Conservation (phyloP, 2,113 vertebrate genomes). For the Pampusana beccarii region DNA sequence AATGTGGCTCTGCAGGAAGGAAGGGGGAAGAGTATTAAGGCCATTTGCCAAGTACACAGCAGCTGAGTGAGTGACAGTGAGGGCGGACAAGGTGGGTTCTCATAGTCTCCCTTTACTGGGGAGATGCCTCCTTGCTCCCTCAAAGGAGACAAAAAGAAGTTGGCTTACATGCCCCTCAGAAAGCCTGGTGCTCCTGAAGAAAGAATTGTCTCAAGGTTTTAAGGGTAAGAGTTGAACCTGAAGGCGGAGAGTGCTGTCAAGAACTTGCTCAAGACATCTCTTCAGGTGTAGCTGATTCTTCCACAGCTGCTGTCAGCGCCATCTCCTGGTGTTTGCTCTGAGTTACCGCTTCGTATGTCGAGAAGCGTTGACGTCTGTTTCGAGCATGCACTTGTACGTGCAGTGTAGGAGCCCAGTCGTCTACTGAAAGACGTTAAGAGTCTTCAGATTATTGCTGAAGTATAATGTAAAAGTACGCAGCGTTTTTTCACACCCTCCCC, state of each 20-base stretch:
- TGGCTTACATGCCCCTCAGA: not conserved
- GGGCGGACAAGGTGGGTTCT: not conserved
- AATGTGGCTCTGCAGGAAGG: not conserved
- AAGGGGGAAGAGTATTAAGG: not conserved
- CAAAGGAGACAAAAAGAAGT: not conserved
- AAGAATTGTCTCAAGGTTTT: not conserved
- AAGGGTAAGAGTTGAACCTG: not conserved
- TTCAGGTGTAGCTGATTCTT: not conserved
- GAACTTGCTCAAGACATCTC: not conserved
- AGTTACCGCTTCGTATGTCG: rapidly evolving
- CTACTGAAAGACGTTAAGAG: not conserved
- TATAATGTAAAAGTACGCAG: not conserved
- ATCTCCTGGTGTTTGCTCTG: not conserved
- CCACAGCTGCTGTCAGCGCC: not conserved
- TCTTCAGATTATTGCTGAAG: not conserved
- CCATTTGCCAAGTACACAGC: not conserved
- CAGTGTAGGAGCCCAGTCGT: rapidly evolving
- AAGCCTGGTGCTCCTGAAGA: not conserved
- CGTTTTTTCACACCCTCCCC: rapidly evolving
- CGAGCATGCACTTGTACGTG: rapidly evolving
- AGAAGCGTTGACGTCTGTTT: not conserved
- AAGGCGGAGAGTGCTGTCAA: not conserved
- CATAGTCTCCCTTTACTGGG: not conserved
- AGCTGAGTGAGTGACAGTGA: not conserved
- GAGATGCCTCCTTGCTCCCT: not conserved